Conservation (phyloP, 2,888 invertebrate genomes). For the Camponotus fellah region DNA sequence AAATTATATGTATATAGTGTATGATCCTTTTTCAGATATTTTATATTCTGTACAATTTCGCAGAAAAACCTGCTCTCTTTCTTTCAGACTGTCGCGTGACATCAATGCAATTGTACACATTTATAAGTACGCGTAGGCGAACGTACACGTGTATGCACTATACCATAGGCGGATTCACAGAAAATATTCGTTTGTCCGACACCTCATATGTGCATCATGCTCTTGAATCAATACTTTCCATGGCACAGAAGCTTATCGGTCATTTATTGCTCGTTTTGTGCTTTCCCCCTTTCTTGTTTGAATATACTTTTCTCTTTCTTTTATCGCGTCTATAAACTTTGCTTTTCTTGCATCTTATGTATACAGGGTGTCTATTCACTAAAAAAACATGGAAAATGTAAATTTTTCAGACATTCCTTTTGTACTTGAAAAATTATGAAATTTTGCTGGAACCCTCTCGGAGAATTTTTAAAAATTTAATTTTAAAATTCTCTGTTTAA, state of each 20-base stretch:
- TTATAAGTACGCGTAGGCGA: conserved; percentile 20
- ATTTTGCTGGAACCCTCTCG: too few relatives aligned
- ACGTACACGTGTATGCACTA: not conserved
- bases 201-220: conserved; percentile 73
- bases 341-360: conserved; percentile 42
- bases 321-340: conserved; percentile 32
- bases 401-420: too few relatives aligned
- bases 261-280: conserved; percentile 69
- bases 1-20: not conserved
- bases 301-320: conserved; percentile 58
- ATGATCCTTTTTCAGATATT: not conserved
- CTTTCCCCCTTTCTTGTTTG: conserved; percentile 7
- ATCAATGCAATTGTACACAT: conserved; percentile 4
- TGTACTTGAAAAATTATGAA: too few relatives aligned
- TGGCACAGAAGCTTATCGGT: conserved; percentile 60
- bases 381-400: too few relatives aligned
- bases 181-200: conserved; percentile 71
- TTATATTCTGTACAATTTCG: not conserved
- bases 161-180: conserved; percentile 47
- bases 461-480: too few relatives aligned
- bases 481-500: too few relatives aligned
- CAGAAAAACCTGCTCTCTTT: not conserved
- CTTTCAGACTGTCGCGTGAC: conserved; percentile 37
- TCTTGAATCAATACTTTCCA: conserved; percentile 77
- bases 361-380: not conserved